A percentile compares a stretch with the other conserved stretches of the same genome.
Conservation (phyloP, 2,797 vertebrate genomes). For the Mormyrops boulengeri region DNA sequence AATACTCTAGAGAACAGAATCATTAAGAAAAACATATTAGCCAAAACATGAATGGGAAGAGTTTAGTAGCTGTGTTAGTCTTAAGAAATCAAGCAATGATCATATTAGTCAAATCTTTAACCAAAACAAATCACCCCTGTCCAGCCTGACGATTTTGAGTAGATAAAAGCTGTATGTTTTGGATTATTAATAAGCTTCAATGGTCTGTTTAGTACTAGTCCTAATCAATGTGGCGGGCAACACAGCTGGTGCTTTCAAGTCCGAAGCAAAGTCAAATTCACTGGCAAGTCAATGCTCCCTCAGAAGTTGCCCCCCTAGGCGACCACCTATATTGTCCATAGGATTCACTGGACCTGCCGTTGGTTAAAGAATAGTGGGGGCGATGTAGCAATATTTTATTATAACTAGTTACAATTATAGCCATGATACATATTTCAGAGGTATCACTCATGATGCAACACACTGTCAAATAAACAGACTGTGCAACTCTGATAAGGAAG, state of each 20-base stretch:
- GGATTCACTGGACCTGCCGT: background rate
- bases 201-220: background rate
- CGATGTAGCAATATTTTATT: background rate
- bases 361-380: background rate
- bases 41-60: slow-evolving; percentile 33
- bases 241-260: background rate
- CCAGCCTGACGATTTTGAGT: background rate
- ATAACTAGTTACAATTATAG: background rate
- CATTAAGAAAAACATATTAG: background rate
- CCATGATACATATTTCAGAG: background rate
- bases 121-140: background rate
- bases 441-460: background rate
- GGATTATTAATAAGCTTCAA: background rate
- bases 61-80: slow-evolving; percentile 22
- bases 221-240: background rate
- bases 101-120: background rate
- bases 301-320: background rate
- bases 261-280: background rate
- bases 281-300: background rate
- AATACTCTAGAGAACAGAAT: background rate
- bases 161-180: background rate
- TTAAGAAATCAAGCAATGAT: slow-evolving; percentile 34
- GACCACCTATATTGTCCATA: background rate
- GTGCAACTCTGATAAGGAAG: background rate
- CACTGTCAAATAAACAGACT: background rate